Evolutionary conservation across 2,888 invertebrate species (phyloP), one percentile per base, ranked within the genome.

Genomic region (Trichogramma dendrolimi): DNA sequence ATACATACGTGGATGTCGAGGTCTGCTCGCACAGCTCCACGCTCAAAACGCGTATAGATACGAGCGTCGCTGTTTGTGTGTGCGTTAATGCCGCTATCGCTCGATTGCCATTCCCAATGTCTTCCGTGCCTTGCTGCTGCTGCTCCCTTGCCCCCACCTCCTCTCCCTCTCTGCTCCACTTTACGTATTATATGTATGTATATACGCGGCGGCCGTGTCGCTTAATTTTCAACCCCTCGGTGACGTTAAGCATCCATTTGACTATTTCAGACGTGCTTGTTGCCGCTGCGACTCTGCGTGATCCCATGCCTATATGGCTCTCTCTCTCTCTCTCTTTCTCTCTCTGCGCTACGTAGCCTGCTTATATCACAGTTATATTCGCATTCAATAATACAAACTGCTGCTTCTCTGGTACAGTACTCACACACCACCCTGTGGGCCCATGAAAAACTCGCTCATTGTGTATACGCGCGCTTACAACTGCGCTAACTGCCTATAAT

Each of bases 101-200:
- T 60, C 63, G 60, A 71, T 71, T 68, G 71, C 70, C 68, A 62
- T 71, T 71, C 69, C 67, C 69, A 69, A 68, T 71, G 71, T 70
- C 69, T 60, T 66, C 61, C 49, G 11, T 47, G 7, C 27, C 38
- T 7, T 59, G 46, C 43, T 11, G 27, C 6, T 43, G 42, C 40
- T 42, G 27, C 56, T 41, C 38, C 4, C 40, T 5, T 11, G 5
- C 59, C 4, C 48, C 5, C 58, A 4, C 11, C 10, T 46, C n/a
- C 49, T 8, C 8, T 6, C 46, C 44, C 4, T 49, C 46, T 42
- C n/a, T 27, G 42, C 55, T 5, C 41, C 14, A 5, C 27, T 27
- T 3, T 6, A 1, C 51, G 50, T 55, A 58, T 57, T 56, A 63
- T 63, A 60, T 63, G 54, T 54, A 48, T 56, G 43, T 60, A 44